Conservation (phyloP, 2,888 invertebrate species). For the Homarus gammarus region DNA sequence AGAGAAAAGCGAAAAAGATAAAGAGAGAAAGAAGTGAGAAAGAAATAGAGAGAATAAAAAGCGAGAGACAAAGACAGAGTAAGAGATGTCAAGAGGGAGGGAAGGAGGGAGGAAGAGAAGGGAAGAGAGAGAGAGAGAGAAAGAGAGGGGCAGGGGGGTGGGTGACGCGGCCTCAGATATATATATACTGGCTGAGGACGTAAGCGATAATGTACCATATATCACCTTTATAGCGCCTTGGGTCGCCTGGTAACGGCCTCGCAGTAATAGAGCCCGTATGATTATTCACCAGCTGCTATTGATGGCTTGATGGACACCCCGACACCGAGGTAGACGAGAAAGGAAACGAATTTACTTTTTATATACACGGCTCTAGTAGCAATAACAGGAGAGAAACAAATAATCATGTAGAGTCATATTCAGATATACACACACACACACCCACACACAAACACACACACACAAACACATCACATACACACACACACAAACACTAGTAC, state of each 20-base stretch:
- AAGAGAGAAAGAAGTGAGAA: too few species aligned
- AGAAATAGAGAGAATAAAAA: too few species aligned
- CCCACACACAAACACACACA: constrained; percentile 29
- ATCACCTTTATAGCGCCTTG: constrained; percentile 11
- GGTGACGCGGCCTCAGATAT: not conserved
- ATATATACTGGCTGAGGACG: not conserved
- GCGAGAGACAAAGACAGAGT: not conserved
- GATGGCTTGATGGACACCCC: not conserved
- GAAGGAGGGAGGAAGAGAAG: not conserved
- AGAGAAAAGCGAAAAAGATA: not conserved
- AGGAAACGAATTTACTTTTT: too few species aligned
- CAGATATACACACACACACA: constrained; percentile 4
- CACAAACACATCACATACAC: too few species aligned
- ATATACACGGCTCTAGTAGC: not conserved
- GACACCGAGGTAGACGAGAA: too few species aligned
- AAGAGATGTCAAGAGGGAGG: not conserved
- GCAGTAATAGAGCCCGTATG: constrained; percentile 3
- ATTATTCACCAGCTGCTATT: constrained; percentile 13
- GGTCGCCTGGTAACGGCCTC: constrained; percentile 5
- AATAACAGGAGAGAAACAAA: not conserved
- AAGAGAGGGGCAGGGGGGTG: too few species aligned
- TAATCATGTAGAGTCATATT: not conserved
- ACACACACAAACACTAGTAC: too few species aligned
- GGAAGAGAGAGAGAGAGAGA: constrained; percentile 1
- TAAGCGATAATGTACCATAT: constrained; percentile 5